Base-by-base conservation (phyloP, 2,888 invertebrate species). In the Neria commutata region DNA sequence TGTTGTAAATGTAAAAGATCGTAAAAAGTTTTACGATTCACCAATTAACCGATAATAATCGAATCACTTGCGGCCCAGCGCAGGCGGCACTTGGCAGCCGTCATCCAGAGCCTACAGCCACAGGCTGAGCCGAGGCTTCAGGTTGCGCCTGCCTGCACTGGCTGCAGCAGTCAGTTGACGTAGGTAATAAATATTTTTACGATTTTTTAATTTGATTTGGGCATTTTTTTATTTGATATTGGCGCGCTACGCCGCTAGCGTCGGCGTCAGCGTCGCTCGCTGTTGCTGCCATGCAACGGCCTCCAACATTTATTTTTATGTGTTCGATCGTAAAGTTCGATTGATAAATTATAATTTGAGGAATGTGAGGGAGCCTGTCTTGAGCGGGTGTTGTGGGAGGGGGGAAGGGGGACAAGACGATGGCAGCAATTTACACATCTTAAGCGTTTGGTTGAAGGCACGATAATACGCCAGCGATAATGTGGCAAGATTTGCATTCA, bases 41-140 rank as follows among this genome's bases (percentile, higher is more conserved):
- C 71, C 78, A 77, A 77, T 77, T 78, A 78, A 75, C 72, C 76
- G 78, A 77, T 78, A 76, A 77, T 76, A 76, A 76, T 78, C 76
- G 75, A 75, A 72, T 74, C 75, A 73, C 64, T 72, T 67, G 63
- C 60, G 65, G 60, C 63, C 37, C 34, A 40, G 14, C 52, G 16
- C 17, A 3, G n/a, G 1, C 24, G 24, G 14, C 11, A 53, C 42
- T 17, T 6, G 40, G 14, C 2, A 8, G n/a, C 19, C 19, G 2
- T 6, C 25, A n/a, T 29, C 10, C 19, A 2, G 26, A 40, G 37
- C 26, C 17, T 42, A n/a, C 50, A 25, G 58, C 49, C 60, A 56
- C 59, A 57, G 59, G 67, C 63, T 60, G 61, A 56, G 63, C 55
- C 60, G 58, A 59, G 56, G 69, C 65, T 23, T 33, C 19, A 5